A percentile compares a stretch with the other conserved stretches of the same genome.
Conservation (phyloP, 1,140 invertebrate species). For the Monochamus saltuarius region DNA sequence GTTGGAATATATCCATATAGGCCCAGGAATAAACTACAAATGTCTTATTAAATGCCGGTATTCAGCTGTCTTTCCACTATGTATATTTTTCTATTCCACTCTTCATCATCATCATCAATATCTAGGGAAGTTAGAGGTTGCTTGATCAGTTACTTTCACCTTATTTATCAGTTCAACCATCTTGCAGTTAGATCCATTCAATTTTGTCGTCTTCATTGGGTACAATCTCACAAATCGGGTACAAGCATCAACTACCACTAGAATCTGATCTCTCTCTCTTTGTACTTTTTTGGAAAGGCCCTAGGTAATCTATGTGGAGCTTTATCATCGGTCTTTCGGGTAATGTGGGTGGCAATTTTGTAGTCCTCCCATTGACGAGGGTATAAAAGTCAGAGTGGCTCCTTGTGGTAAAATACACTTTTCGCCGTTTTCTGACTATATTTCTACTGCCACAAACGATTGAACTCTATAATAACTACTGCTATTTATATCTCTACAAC, state of each 20-base stretch:
- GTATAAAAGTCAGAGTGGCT: too few relatives aligned
- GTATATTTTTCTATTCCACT: too few relatives aligned
- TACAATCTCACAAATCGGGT: slow-evolving; percentile 38
- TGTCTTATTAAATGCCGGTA: background rate
- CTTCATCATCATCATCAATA: too few relatives aligned
- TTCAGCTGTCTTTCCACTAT: background rate
- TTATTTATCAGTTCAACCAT: background rate
- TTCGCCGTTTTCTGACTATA: too few relatives aligned
- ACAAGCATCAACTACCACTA: slow-evolving; percentile 39
- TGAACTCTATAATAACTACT: too few relatives aligned
- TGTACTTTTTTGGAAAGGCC: slow-evolving; percentile 36
- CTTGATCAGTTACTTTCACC: slow-evolving; percentile 43
- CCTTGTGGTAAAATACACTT: too few relatives aligned
- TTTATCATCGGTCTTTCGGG: slow-evolving; percentile 29
- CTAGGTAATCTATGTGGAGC: slow-evolving; percentile 39
- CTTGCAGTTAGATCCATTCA: background rate
- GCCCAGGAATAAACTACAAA: background rate
- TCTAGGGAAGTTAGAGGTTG: slow-evolving; percentile 30
- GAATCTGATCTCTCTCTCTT: slow-evolving; percentile 25
- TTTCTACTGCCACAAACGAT: too few relatives aligned
- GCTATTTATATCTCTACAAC: too few relatives aligned
- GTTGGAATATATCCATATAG: background rate
- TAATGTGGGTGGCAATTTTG: slow-evolving; percentile 37
- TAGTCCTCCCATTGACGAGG: too few relatives aligned
- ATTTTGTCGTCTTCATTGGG: slow-evolving; percentile 29